A percentile compares a stretch with the other conserved stretches of the same genome.
phyloP scores from a whole-genome alignment of 2,797 vertebrate species.

The Spondyliosoma cantharus region DNA sequence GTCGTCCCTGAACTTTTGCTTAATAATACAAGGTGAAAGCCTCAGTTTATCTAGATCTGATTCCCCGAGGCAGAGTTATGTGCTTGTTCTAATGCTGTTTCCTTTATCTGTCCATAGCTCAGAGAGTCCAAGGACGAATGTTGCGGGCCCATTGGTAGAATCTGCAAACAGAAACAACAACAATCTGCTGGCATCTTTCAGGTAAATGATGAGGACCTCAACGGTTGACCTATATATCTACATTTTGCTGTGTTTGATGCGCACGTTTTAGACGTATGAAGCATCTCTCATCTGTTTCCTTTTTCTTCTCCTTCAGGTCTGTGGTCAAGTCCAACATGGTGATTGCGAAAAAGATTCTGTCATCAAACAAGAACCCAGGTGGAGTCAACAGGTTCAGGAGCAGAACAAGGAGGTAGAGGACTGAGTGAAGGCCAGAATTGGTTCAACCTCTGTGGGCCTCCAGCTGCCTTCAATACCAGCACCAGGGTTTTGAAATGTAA shows the following conservation, averaged over 20 bases:
- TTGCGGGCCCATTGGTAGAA: background rate
- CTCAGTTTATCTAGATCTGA: background rate
- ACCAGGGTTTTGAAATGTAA: background rate
- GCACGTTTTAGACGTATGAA: background rate
- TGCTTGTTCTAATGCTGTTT: conserved; percentile 25
- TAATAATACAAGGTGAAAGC: conserved; percentile 5
- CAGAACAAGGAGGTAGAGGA: conserved; percentile 48
- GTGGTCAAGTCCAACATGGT: conserved; percentile 65
- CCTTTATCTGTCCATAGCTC: conserved; percentile 68
- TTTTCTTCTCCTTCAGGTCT: conserved; percentile 62
- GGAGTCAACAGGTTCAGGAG: conserved; percentile 26
- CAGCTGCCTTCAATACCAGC: background rate
- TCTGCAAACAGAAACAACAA: conserved; percentile 26
- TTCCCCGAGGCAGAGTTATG: background rate
- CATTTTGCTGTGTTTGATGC: background rate
- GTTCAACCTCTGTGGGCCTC: conserved; percentile 9
- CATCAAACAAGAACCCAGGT: conserved; percentile 39
- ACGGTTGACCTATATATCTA: background rate
- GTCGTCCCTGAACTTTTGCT: conserved; percentile 4
- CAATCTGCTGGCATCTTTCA: conserved; percentile 67
- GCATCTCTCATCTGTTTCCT: conserved; percentile 13
- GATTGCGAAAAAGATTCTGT: conserved; percentile 4
- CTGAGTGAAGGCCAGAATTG: background rate
- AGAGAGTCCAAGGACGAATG: conserved; percentile 39
- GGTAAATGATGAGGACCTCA: conserved; percentile 65